phyloP scores from a whole-genome alignment of 2,797 vertebrate genomes.

The Coccyzus lansbergi region DNA sequence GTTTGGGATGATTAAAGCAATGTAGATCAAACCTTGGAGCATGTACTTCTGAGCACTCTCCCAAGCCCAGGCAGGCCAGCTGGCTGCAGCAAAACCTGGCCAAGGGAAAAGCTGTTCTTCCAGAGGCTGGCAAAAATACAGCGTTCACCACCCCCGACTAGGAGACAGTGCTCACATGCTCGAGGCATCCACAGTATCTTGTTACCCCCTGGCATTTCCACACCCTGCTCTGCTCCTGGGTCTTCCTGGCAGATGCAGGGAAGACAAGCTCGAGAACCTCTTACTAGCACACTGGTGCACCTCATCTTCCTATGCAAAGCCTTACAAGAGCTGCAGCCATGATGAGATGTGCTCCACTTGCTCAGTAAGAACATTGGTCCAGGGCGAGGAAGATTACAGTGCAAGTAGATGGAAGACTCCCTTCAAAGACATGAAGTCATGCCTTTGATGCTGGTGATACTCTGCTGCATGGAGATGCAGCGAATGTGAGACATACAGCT shows the following conservation, averaged over 20 bases:
- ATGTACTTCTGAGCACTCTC: background rate
- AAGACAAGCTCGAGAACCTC: background rate
- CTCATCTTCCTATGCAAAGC: background rate
- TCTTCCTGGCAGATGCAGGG: fast-evolving
- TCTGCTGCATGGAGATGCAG: background rate
- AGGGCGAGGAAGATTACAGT: too few species aligned
- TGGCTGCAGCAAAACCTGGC: background rate
- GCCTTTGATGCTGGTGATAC: fast-evolving
- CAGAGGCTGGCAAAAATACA: background rate
- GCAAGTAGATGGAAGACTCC: background rate
- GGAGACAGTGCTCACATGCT: background rate
- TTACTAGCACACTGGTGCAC: background rate
- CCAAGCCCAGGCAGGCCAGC: background rate
- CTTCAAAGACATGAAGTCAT: fast-evolving
- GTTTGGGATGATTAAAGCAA: constrained; percentile 26
- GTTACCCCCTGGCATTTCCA: background rate
- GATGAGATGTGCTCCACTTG: fast-evolving
- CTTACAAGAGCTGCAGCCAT: fast-evolving
- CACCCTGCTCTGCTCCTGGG: background rate
- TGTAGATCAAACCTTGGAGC: background rate
- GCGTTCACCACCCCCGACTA: background rate
- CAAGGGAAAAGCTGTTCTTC: background rate
- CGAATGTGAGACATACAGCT: fast-evolving
- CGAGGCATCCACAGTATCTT: background rate
- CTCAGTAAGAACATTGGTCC: fast-evolving